Evolutionary conservation across 92 coral and sea anemone species (phyloP).

Genomic region (Hydrozoanthus gracilis): DNA sequence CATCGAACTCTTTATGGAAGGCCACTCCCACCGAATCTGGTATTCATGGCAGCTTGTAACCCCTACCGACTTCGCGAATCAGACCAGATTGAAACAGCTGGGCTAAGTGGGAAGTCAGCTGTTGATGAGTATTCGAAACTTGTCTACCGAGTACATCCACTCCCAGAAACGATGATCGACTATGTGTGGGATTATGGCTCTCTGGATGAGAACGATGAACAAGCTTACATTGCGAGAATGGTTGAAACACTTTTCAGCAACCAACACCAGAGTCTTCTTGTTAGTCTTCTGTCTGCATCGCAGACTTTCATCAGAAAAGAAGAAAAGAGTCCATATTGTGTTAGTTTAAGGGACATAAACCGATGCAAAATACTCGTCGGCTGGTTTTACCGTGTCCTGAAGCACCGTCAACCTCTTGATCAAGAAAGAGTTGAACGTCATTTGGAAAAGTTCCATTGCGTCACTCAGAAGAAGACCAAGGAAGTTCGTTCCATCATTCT

Average conservation of each 20-base stretch:
- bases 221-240: constrained; percentile 90
- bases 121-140: constrained; percentile 87
- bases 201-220: constrained; percentile 72
- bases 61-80: constrained; percentile 93
- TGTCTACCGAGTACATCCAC: constrained; percentile 96
- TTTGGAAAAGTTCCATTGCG: constrained; percentile 29
- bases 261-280: constrained; percentile 53
- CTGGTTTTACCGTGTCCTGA: constrained; percentile 75
- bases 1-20: constrained; percentile 83
- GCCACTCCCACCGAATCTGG: constrained; percentile 76
- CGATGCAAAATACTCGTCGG: constrained; percentile 77
- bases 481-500: constrained; percentile 68
- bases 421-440: constrained; percentile 17
- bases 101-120: constrained; percentile 85
- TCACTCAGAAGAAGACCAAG: constrained; percentile 9
- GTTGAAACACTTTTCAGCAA: constrained; percentile 71
- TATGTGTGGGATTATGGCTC: constrained; percentile 99
- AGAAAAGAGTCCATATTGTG: constrained; percentile 83
- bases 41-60: constrained; percentile 94
- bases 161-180: constrained; percentile 99
- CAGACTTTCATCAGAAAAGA: constrained; percentile 78
- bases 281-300: constrained; percentile 75
- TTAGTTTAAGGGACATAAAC: constrained; percentile 89
- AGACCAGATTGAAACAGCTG: constrained; percentile 89
- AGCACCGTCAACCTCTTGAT: constrained; percentile 47